Evolutionary conservation across 2,113 vertebrate species (phyloP), one percentile per base, ranked within the genome.

Genomic region (Misgurnus anguillicaudatus): DNA sequence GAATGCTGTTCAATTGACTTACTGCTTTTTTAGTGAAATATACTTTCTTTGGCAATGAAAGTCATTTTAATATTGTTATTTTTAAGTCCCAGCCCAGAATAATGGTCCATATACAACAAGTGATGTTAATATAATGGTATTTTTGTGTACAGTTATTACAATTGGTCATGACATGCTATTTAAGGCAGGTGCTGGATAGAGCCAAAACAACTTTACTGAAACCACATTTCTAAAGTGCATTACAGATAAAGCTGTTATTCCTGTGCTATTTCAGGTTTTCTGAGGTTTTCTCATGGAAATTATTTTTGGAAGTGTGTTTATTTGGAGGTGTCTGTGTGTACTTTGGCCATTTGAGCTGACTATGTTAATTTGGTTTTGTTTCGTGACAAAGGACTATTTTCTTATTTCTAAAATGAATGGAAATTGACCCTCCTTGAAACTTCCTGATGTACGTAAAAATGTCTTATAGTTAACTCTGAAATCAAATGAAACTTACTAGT

Each of bases 251-350:
- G 36, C 11, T 17, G 24, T 24, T 21, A 47, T 67, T 16, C 21
- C 36, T 2, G 5, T 47, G 42, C 64, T 45, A 24, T 24, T 10
- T 53, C 14, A 4, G 9, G 38, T 17, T 55, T 17, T 55, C 9
- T 57, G 48, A 4, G 5, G 9, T 57, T 57, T 57, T 55, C 51
- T 57, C 36, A 71, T 57, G 51, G n/a, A 71, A 57, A 71, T 71
- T 57, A 21, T n/a, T 57, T 17, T 72, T 72, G 51, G 69, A 72
- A 72, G 17, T 13, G 51, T 53, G 10, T 41, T 71, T 21, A 6
- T 17, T 21, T 17, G 8, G 67, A 45, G 42, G 42, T 45, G 42
- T 51, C 17, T 71, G 5, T 71, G 48, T 71, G 16, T 57, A 19
- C n/a, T 72, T 58, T 72, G 69, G 51, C 51, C 3, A 39, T 41